A percentile compares a stretch with the other conserved stretches of the same genome.
These are phyloP conservation scores for Thinocorus orbignyianus DNA, from an alignment of 2,113 vertebrate species.

Conservation along the genomic window DNA sequence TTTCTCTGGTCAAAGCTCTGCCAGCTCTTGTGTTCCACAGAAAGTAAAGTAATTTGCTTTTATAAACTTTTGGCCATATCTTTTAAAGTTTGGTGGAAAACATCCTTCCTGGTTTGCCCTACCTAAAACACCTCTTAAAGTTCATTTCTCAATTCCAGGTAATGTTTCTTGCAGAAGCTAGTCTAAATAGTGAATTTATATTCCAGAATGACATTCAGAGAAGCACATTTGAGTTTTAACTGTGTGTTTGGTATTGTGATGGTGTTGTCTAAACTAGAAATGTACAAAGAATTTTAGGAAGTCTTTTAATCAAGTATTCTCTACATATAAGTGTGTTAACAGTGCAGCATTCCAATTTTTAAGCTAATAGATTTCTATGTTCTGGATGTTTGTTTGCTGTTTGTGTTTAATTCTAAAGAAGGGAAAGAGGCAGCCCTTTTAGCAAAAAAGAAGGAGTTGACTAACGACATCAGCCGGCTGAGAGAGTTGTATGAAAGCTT, in stretches of 20 bases:
- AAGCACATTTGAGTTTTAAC: not conserved
- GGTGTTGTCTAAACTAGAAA: not conserved
- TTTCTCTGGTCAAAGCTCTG: not conserved
- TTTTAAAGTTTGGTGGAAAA: not conserved
- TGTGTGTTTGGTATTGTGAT: not conserved
- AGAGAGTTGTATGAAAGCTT: conserved; percentile 83
- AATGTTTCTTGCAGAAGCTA: not conserved
- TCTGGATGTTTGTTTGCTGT: not conserved
- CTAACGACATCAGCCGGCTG: conserved; percentile 73
- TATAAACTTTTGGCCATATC: not conserved
- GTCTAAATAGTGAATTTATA: not conserved
- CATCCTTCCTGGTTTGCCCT: not conserved
- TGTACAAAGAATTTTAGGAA: not conserved
- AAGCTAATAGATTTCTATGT: not conserved
- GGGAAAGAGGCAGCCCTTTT: conserved; percentile 82
- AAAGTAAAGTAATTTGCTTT: not conserved
- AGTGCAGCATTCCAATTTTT: not conserved
- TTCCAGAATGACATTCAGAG: not conserved
- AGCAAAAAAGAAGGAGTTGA: conserved; percentile 78
- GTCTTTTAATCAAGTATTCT: not conserved
- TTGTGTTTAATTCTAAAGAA: conserved; percentile 74
- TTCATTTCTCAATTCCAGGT: not conserved
- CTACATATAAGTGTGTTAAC: not conserved
- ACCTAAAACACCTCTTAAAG: not conserved
- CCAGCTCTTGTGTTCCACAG: not conserved